These are phyloP conservation scores for Ommatoiulus sabulosus DNA, from an alignment of 2,888 invertebrate genomes.

Conservation along the genomic window DNA sequence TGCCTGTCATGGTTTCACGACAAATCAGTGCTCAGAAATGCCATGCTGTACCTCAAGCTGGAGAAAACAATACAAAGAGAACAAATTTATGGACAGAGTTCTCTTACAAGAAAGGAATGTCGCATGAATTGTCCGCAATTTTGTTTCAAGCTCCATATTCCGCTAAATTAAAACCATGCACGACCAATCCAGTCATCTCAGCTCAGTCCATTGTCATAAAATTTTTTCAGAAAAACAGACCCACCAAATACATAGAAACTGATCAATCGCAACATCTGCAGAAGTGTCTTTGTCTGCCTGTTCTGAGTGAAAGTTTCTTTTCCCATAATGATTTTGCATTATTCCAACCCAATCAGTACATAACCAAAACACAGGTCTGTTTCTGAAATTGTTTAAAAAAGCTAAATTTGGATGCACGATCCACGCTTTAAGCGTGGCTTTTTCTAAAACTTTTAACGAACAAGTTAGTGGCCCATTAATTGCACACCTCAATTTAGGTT, in stretches of 20 bases:
- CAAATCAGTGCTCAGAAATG: neutral
- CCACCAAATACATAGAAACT: too few species aligned
- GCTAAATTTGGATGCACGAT: too few species aligned
- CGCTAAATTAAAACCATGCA: neutral
- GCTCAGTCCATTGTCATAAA: neutral
- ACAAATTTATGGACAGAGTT: neutral
- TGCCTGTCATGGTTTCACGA: neutral
- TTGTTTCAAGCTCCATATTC: neutral
- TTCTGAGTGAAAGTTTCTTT: too few species aligned
- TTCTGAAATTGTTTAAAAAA: too few species aligned
- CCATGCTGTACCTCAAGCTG: neutral
- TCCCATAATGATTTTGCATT: too few species aligned
- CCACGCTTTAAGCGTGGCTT: too few species aligned
- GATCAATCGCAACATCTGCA: neutral
- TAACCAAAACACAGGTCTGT: too few species aligned
- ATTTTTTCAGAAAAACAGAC: neutral
- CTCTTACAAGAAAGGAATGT: neutral
- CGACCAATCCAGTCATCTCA: neutral
- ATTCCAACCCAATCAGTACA: too few species aligned
- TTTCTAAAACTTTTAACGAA: too few species aligned
- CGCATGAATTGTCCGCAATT: neutral
- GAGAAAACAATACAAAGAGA: neutral
- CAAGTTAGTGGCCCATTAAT: too few species aligned
- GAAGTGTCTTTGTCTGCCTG: neutral
- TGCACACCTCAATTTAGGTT: too few species aligned